phyloP scores from a whole-genome alignment of 2,888 invertebrate species.

The Melanophora roralis region DNA sequence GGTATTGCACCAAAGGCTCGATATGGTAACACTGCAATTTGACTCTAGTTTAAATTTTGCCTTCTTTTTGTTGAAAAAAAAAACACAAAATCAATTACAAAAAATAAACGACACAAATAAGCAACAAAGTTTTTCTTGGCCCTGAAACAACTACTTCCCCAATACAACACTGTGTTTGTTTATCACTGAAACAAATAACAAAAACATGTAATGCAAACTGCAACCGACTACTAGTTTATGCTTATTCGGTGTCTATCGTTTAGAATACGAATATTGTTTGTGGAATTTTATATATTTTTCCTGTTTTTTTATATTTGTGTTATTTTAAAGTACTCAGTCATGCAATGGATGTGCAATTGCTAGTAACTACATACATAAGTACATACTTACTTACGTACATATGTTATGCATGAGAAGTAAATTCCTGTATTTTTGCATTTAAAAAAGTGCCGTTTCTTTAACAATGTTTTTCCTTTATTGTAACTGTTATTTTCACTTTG shows the following conservation, averaged over 20 bases:
- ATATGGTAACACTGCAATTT: no score
- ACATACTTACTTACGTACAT: no score
- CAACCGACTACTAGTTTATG: neutral
- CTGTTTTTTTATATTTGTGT: neutral
- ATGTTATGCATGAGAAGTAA: conserved; percentile 36
- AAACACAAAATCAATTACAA: neutral
- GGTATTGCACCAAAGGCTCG: no score
- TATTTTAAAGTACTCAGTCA: conserved; percentile 4
- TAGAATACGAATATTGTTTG: conserved; percentile 39
- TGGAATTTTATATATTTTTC: no score
- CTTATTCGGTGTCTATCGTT: neutral
- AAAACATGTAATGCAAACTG: neutral
- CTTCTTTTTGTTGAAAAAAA: conserved; percentile 6
- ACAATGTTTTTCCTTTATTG: neutral
- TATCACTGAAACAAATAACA: neutral
- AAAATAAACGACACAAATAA: no score
- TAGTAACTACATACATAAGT: conserved; percentile 3
- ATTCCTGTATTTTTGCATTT: neutral
- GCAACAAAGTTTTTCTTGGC: no score
- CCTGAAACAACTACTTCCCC: neutral
- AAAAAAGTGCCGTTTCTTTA: conserved; percentile 23
- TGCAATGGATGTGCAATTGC: conserved; percentile 36
- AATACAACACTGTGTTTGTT: neutral
- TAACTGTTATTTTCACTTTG: neutral
- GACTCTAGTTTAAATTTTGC: conserved; percentile 29